Evolutionary conservation across 2,797 vertebrate species (phyloP).

Genomic region (Thaleichthys pacificus): DNA sequence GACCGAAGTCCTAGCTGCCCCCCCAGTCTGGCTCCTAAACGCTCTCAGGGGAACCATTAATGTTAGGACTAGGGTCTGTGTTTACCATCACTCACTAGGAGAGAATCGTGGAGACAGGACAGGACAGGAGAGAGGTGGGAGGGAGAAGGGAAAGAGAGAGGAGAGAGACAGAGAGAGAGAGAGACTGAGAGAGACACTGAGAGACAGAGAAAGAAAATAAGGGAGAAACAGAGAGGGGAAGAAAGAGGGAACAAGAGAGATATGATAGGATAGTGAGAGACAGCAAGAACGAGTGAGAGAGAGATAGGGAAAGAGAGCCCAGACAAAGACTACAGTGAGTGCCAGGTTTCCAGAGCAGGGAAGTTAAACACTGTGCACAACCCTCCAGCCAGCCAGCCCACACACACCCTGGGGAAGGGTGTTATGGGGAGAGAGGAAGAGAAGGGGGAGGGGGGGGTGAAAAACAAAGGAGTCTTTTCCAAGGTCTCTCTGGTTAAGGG

Average conservation of each 20-base stretch:
- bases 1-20: too few relatives aligned
- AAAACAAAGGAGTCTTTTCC: slow-evolving; percentile 5
- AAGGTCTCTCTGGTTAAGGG: slow-evolving; percentile 13
- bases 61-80: too few relatives aligned
- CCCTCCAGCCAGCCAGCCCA: slow-evolving; percentile 56
- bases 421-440: slow-evolving; percentile 36
- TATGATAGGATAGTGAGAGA: slow-evolving; percentile 19
- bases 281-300: not conserved
- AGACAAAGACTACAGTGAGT: slow-evolving; percentile 74
- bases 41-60: too few relatives aligned
- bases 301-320: slow-evolving; percentile 20
- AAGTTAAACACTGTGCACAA: slow-evolving; percentile 71
- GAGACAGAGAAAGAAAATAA: not conserved
- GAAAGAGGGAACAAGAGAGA: not conserved
- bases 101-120: not conserved
- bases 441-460: not conserved
- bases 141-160: not conserved
- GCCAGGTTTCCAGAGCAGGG: slow-evolving; percentile 71
- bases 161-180: slow-evolving; percentile 17
- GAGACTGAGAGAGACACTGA: slow-evolving; percentile 35
- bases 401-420: slow-evolving; percentile 55
- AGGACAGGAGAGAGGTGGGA: too few relatives aligned
- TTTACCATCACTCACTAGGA: too few relatives aligned
- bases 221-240: not conserved
- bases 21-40: too few relatives aligned